Conservation (phyloP, 2,113 vertebrate genomes). For the Rhegmatorhina hoffmannsi region DNA sequence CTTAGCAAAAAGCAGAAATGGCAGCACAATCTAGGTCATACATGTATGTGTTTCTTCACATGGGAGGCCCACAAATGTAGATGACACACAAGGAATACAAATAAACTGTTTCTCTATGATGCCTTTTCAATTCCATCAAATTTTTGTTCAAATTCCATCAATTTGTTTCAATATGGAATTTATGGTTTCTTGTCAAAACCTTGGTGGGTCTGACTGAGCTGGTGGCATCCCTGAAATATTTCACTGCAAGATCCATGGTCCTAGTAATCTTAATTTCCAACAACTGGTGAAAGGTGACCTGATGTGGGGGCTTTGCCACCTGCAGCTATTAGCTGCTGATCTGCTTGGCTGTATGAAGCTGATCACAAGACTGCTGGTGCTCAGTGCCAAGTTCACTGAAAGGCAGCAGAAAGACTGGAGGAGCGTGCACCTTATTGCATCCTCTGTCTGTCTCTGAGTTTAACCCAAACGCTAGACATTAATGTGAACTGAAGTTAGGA, state of each 20-base stretch:
- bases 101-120: background rate
- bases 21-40: background rate
- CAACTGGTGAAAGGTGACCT: background rate
- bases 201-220: background rate
- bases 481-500: background rate
- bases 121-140: background rate
- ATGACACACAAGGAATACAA: background rate
- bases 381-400: background rate
- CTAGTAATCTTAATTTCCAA: background rate
- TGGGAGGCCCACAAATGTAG: background rate
- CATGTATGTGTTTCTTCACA: background rate
- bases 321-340: background rate
- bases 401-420: background rate
- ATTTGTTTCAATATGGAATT: background rate
- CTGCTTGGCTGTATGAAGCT: background rate
- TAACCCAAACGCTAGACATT: background rate
- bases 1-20: background rate
- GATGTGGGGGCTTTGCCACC: background rate
- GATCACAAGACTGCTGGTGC: background rate
- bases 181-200: background rate
- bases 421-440: background rate
- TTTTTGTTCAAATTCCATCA: background rate
- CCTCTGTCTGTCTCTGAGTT: background rate
- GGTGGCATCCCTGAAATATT: background rate
- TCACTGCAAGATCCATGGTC: accelerated